These are phyloP conservation scores for Gavia stellata DNA, from an alignment of 2,113 vertebrate species.

Conservation along the genomic window DNA sequence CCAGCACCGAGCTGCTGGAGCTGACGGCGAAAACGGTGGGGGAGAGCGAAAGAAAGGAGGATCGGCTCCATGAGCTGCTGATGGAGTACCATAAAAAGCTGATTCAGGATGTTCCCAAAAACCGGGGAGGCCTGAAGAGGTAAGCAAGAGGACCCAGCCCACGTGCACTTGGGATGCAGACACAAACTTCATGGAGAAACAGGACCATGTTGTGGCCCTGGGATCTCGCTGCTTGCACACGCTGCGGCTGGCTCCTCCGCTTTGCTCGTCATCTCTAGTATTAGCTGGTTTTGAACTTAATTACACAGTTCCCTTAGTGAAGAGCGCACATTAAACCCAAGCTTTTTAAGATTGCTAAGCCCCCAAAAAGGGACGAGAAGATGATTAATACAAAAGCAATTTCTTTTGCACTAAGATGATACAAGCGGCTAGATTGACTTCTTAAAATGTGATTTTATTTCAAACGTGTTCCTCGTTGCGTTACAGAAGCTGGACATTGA, in stretches of 20 bases:
- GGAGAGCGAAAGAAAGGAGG: conserved; percentile 76
- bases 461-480: neutral
- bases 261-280: neutral
- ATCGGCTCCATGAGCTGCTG: conserved; percentile 86
- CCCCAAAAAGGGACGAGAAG: neutral
- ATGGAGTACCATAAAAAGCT: conserved; percentile 88
- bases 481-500: conserved; percentile 83
- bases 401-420: neutral
- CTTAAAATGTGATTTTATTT: neutral
- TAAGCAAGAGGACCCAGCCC: conserved; percentile 21
- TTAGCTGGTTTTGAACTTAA: neutral
- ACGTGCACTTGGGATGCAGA: fast-evolving
- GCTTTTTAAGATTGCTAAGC: neutral
- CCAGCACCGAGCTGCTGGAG: conserved; percentile 89
- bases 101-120: conserved; percentile 80
- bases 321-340: fast-evolving
- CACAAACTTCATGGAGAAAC: neutral
- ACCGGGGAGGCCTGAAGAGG: conserved; percentile 79
- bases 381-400: neutral
- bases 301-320: neutral
- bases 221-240: neutral
- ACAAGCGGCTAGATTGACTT: neutral
- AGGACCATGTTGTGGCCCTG: neutral
- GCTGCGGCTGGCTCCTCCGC: fast-evolving
- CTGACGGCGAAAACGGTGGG: conserved; percentile 85